Evolutionary conservation across 2,797 vertebrate species (phyloP), one percentile per base, ranked within the genome.

Genomic region (Sebastes ruberrimus): DNA sequence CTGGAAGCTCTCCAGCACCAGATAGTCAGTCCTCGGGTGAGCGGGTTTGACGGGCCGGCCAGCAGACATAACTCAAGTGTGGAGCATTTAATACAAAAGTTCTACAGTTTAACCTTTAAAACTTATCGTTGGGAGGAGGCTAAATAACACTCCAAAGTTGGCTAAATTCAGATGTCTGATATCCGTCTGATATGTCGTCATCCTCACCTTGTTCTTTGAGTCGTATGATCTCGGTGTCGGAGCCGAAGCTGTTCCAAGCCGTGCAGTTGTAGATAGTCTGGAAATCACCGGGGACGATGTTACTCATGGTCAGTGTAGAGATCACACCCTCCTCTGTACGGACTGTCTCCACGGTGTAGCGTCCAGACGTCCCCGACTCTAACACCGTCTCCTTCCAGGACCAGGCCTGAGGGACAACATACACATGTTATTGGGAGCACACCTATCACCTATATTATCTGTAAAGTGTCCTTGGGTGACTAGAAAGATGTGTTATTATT

Each of bases 241-340:
- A 98, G 80, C 97, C 97, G 0, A 98, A 98, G 95, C 97, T 97
- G 94, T 98, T 98, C 97, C 97, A 98, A 46, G 97, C 97, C 0
- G 97, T 98, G 91, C 97, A 98, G 94, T 98, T 98, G 94, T 98
- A 98, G 86, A 98, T 97, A 86, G 97, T 98, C 88, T 98, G 97
- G 92, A 98, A 98, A 84, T 98, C 97, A 0, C 97, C 97, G 0
- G 97, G 94, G 14, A 98, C 96, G 0, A 98, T 97, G 93, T 97
- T 98, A 92, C 97, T 98, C 94, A 98, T 98, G 90, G 96, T 97
- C 82, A 98, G 93, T 0, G 97, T 98, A 85, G 97, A 98, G 91
- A 98, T 96, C 25, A 97, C 97, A 0, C 97, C 97, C 65, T 98
- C 97, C 0, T 97, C 97, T 0, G 97, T 97, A 93, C 96, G 97